Conservation (phyloP, 1,140 invertebrate genomes). For the Mylabris phalerata region DNA sequence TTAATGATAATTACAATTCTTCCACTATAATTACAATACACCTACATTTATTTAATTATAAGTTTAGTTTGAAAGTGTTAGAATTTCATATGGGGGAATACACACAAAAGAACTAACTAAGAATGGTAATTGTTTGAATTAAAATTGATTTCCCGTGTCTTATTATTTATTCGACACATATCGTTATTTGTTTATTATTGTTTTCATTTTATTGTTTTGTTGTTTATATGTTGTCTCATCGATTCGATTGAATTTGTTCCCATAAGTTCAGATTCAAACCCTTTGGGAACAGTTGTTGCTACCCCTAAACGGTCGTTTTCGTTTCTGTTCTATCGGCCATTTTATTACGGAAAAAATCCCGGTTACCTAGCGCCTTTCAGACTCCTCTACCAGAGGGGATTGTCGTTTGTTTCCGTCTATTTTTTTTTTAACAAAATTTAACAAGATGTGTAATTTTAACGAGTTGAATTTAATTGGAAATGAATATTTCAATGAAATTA, state of each 20-base stretch:
- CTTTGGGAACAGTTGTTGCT: slow-evolving; percentile 20
- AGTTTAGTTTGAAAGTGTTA: too few species aligned
- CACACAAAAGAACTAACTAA: too few species aligned
- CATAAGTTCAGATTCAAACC: slow-evolving; percentile 28
- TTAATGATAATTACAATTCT: not conserved
- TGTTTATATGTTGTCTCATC: slow-evolving; percentile 4
- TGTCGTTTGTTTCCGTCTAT: slow-evolving; percentile 3
- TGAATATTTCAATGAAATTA: too few species aligned
- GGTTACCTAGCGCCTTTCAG: slow-evolving; percentile 20
- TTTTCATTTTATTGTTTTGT: not conserved
- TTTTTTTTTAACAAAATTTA: too few species aligned
- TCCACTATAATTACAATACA: too few species aligned
- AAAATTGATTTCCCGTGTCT: slow-evolving; percentile 2
- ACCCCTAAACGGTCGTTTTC: slow-evolving; percentile 28
- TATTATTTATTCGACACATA: not conserved
- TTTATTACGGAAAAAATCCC: slow-evolving; percentile 28
- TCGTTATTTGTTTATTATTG: not conserved
- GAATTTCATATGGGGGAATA: too few species aligned
- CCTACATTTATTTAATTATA: too few species aligned
- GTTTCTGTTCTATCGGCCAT: slow-evolving; percentile 26
- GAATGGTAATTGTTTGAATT: slow-evolving; percentile 18
- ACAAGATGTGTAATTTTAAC: too few species aligned
- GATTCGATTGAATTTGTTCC: slow-evolving; percentile 19
- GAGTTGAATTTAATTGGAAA: too few species aligned
- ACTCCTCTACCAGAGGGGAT: slow-evolving; percentile 35